Conservation (phyloP, 2,888 invertebrate genomes). For the Meloe dianella region DNA sequence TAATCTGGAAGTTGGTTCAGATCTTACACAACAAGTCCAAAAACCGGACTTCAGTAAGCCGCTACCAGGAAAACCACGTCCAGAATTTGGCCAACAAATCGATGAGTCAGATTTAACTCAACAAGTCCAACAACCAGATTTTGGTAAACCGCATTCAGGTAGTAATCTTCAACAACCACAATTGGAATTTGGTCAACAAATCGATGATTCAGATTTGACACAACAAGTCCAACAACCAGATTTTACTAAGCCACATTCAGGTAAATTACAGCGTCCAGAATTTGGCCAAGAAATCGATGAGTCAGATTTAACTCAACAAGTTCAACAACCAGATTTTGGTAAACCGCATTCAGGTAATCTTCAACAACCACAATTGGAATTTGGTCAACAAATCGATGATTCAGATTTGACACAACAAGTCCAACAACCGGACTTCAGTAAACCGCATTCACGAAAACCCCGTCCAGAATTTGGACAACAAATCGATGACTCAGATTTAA, state of each 20-base stretch:
- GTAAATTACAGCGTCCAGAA: slow-evolving; percentile 30
- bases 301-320: slow-evolving; percentile 22
- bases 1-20: slow-evolving; percentile 7
- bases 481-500: slow-evolving; percentile 16
- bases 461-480: slow-evolving; percentile 18
- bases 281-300: slow-evolving; percentile 11
- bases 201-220: slow-evolving; percentile 2
- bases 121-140: slow-evolving; percentile 12
- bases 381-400: slow-evolving; percentile 38
- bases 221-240: slow-evolving; percentile 1
- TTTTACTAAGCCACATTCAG: neutral
- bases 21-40: slow-evolving; percentile 17
- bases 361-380: slow-evolving; percentile 16
- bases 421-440: neutral
- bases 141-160: neutral
- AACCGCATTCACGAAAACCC: neutral
- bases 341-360: neutral
- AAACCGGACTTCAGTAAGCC: neutral
- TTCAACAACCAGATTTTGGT: slow-evolving; percentile 10
- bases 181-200: slow-evolving; percentile 28
- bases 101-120: slow-evolving; percentile 16
- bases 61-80: neutral
- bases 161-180: neutral
- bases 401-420: slow-evolving; percentile 3
- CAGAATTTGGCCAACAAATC: slow-evolving; percentile 19